These are phyloP conservation scores for Polypterus bichir DNA, from an alignment of 2,113 vertebrate genomes.

Conservation along the genomic window DNA sequence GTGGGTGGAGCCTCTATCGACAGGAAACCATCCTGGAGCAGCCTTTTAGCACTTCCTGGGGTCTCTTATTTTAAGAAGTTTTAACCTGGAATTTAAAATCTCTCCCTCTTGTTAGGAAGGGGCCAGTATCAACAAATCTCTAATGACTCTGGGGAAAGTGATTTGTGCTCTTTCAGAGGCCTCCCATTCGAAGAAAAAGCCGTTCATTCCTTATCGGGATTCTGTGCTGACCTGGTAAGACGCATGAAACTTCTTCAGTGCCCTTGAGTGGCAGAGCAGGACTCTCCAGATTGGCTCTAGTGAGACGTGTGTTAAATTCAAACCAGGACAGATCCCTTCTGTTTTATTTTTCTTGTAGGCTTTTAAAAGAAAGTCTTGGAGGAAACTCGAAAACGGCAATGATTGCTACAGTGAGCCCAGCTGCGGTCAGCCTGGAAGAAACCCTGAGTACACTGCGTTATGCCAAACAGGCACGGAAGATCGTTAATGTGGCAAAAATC, in stretches of 20 bases:
- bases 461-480: slow-evolving; percentile 2
- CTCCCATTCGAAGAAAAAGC: background rate
- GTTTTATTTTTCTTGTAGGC: slow-evolving; percentile 8
- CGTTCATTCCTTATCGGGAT: slow-evolving; percentile 10
- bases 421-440: background rate
- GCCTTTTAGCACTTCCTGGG: too few relatives aligned
- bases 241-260: too few relatives aligned
- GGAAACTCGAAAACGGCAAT: slow-evolving; percentile 15
- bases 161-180: slow-evolving; percentile 1
- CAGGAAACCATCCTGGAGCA: too few relatives aligned
- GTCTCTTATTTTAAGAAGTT: too few relatives aligned
- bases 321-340: background rate
- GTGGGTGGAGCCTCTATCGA: too few relatives aligned
- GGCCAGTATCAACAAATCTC: slow-evolving; percentile 21
- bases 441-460: background rate
- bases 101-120: slow-evolving; percentile 16
- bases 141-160: slow-evolving; percentile 2
- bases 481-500: slow-evolving; percentile 5
- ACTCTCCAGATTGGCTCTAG: too few relatives aligned
- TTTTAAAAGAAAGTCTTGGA: slow-evolving; percentile 14
- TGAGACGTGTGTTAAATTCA: too few relatives aligned
- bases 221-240: background rate
- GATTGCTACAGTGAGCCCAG: slow-evolving; percentile 13
- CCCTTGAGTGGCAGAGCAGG: too few relatives aligned
- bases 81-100: background rate